Conservation (phyloP, 2,888 invertebrate genomes). For the Agelastica alni region DNA sequence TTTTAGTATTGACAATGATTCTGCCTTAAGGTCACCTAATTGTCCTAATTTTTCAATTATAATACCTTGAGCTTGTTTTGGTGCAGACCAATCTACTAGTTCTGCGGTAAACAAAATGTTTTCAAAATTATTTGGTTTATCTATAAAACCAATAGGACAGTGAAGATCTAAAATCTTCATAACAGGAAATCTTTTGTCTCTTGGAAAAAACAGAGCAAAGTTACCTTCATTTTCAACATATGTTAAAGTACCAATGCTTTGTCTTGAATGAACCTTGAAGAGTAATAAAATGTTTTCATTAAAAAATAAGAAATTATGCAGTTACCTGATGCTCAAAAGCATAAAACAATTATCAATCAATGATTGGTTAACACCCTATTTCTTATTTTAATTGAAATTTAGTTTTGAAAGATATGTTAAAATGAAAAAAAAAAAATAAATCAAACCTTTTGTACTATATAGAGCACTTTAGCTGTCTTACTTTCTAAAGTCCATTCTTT, state of each 20-base stretch:
- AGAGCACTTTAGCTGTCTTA: slow-evolving; percentile 71
- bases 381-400: no score
- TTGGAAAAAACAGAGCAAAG: slow-evolving; percentile 75
- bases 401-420: no score
- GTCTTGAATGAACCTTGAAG: slow-evolving; percentile 68
- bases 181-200: slow-evolving; percentile 78
- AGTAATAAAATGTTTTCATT: no score
- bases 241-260: slow-evolving; percentile 72
- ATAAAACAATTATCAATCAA: not conserved
- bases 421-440: not conserved
- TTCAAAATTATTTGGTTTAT: slow-evolving; percentile 59
- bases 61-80: slow-evolving; percentile 67
- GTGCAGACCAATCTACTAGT: slow-evolving; percentile 72
- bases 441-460: slow-evolving; percentile 66
- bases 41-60: slow-evolving; percentile 74
- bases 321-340: no score
- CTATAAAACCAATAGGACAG: slow-evolving; percentile 68
- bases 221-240: slow-evolving; percentile 60
- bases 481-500: slow-evolving; percentile 53
- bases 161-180: slow-evolving; percentile 70
- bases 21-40: slow-evolving; percentile 75
- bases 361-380: no score
- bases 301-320: no score
- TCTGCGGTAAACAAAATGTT: slow-evolving; percentile 72
- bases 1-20: slow-evolving; percentile 78